Evolutionary conservation across 2,888 invertebrate genomes (phyloP), one percentile per base, ranked within the genome.

Genomic region (Oligia strigilis): DNA sequence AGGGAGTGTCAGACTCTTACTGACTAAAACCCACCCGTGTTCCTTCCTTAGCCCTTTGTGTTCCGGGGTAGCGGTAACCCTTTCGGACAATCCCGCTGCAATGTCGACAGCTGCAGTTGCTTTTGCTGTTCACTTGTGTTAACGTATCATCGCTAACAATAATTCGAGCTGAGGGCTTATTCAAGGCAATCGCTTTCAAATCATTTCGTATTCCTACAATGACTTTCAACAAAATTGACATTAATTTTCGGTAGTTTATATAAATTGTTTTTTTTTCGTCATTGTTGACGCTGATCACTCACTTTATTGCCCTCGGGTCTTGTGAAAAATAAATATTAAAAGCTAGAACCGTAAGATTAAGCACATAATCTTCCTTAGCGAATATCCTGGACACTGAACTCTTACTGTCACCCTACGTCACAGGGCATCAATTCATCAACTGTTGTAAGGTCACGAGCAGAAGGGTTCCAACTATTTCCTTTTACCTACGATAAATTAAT

Each of bases 401-500:
- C 1, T 8, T 49, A 85, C 74, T 75, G 91, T 74, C 78, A 88
- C 89, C 88, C 88, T 90, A 89, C 77, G 67, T 72, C 70, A 75
- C 78, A 92, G 93, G 93, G 93, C 92, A 91, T 94, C 95, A 94
- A 96, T 96, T 95, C 96, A 94, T 95, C 96, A 95, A 87, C 86
- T 90, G 87, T 90, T 90, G 91, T 90, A 90, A 93, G 93, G 93
- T 92, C 92, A 92, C 84, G 81, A 74, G 89, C 90, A 91, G 91
- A 90, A 92, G 92, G 91, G 91, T 90, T 87, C 92, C 85, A 92
- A 92, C 93, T 93, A 94, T 95, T 94, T 91, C 93, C 94, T 93
- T 93, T 93, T n/a, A n/a, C n/a, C n/a, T 93, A 90, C 91, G 92
- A 93, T 92, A 94, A 94, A 95, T 95, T 95, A 95, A 95, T 95